Conservation (phyloP, 2,797 vertebrate genomes). For the Gadopsis bispinosus region DNA sequence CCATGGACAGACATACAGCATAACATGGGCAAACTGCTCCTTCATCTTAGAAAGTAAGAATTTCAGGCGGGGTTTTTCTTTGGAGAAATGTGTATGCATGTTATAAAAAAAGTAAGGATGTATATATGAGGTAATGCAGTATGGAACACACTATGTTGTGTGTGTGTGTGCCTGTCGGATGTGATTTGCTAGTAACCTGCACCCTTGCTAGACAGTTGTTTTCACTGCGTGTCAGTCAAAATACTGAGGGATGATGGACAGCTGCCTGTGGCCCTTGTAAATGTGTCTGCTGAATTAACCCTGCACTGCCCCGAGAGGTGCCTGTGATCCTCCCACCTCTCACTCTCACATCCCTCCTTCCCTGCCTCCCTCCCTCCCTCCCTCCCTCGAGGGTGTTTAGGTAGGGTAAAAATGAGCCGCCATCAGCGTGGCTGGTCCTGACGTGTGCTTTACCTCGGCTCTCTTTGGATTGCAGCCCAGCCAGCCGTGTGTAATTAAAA, state of each 20-base stretch:
- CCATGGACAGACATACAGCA: not conserved
- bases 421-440: slow-evolving; percentile 58
- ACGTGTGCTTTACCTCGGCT: slow-evolving; percentile 63
- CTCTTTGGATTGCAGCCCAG: slow-evolving; percentile 72
- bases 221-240: slow-evolving; percentile 41
- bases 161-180: not conserved
- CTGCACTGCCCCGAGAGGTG: slow-evolving; percentile 25
- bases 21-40: not conserved
- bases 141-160: not conserved
- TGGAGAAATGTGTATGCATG: not conserved
- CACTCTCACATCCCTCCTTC: too few species aligned
- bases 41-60: not conserved
- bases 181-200: slow-evolving; percentile 19
- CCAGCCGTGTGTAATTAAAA: slow-evolving; percentile 82
- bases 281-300: slow-evolving; percentile 65
- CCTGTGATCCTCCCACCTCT: slow-evolving; percentile 40
- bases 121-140: not conserved
- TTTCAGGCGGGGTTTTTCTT: not conserved
- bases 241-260: slow-evolving; percentile 59
- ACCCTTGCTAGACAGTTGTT: slow-evolving; percentile 38
- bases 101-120: not conserved
- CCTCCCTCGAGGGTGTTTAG: slow-evolving; percentile 61
- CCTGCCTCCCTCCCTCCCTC: not conserved
- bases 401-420: slow-evolving; percentile 61
- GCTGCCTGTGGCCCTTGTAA: slow-evolving; percentile 64